Base-by-base conservation (phyloP, 2,888 invertebrate genomes). In the Acrocyrtus sp. region DNA sequence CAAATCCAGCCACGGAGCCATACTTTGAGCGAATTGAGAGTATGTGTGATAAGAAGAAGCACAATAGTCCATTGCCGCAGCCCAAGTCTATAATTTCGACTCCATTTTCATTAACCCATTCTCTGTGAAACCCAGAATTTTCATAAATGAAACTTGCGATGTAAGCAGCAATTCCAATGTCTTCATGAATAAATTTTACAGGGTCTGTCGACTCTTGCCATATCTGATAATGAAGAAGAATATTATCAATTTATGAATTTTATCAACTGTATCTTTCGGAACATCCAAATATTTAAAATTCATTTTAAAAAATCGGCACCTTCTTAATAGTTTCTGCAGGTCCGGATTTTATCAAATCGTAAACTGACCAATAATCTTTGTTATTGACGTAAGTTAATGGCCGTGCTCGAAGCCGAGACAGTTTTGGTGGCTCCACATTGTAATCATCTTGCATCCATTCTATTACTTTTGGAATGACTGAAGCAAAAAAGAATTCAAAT, bases 171-270 rank as follows among this genome's bases (percentile, higher is more conserved):
- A 98, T 98, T 3, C 95, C 96, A 76, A 99, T 88, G 84, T 99
- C 98, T 87, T 99, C 98, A 86, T 92, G 95, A 0, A 99, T 94
- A 87, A 92, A 97, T 85, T 98, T 99, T 54, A 90, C 85, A 17
- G 98, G 95, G 85, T 98, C 95, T 5, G 98, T 98, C 75, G 89
- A 91, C 85, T 96, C 96, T 4, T 93, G 90, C 98, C 98, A 98
- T 76, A 90, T 89, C 90, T 93, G 80, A 53, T 85, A 61, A 57
- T 75, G 26, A 73, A 22, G 47, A 54, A 65, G 61, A 69, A 29
- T 43, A 58, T 41, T 43, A 43, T 27, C 43, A 39, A 58, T 15
- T 29, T 27, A 5, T 45, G 17, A n/a, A n/a, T n/a, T n/a, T n/a
- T n/a, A n/a, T n/a, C n/a, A n/a, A n/a, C n/a, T n/a, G n/a, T n/a